These are phyloP conservation scores for Microplitis mediator DNA, from an alignment of 1,140 invertebrate genomes.

Conservation along the genomic window DNA sequence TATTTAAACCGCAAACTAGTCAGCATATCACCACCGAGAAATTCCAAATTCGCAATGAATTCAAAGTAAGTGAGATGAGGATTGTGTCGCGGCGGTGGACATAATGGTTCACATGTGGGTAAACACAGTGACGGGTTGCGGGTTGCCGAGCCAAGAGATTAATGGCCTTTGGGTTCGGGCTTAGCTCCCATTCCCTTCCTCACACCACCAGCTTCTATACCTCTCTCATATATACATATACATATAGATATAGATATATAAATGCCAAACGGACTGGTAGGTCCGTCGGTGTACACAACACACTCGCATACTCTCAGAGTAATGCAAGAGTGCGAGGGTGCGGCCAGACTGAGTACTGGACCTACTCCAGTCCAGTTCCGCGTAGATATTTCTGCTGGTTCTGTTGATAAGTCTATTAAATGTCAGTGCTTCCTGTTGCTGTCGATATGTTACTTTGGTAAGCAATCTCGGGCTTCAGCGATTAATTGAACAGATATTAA, in stretches of 20 bases:
- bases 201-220: not conserved
- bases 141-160: slow-evolving; percentile 45
- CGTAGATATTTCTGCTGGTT: no score
- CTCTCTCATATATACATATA: slow-evolving; percentile 19
- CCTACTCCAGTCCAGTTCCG: slow-evolving; percentile 39
- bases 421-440: not conserved
- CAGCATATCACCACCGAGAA: slow-evolving; percentile 5
- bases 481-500: no score
- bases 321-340: slow-evolving; percentile 45
- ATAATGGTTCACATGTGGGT: slow-evolving; percentile 63
- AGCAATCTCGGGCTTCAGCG: no score
- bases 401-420: no score
- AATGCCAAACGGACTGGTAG: not conserved
- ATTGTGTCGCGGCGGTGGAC: slow-evolving; percentile 52
- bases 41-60: slow-evolving; percentile 30
- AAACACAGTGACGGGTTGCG: slow-evolving; percentile 63
- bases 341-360: slow-evolving; percentile 43
- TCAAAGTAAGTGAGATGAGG: slow-evolving; percentile 9
- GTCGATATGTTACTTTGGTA: not conserved
- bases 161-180: slow-evolving; percentile 35
- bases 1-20: not conserved
- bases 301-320: slow-evolving; percentile 15
- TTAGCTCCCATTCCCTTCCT: slow-evolving; percentile 17
- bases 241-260: slow-evolving; percentile 5
- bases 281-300: not conserved